phyloP scores from a whole-genome alignment of 1,140 invertebrate genomes.

The Asbolus verrucosus region DNA sequence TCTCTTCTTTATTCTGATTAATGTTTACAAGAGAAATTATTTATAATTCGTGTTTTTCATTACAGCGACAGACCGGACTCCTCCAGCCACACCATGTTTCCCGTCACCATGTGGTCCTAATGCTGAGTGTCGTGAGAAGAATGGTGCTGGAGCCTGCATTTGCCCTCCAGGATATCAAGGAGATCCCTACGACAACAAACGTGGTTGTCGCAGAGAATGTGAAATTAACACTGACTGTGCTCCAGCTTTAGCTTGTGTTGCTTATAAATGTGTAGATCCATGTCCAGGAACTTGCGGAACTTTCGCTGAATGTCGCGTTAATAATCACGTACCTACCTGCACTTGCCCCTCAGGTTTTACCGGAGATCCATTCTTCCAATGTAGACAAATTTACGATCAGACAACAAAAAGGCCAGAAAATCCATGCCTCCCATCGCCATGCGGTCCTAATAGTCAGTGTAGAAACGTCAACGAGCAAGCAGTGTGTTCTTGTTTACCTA shows the following conservation, averaged over 20 bases:
- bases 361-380: constrained; percentile 85
- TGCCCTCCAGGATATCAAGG: constrained; percentile 81
- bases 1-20: constrained; percentile 1
- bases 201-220: constrained; percentile 81
- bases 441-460: constrained; percentile 77
- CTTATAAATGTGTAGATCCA: constrained; percentile 82
- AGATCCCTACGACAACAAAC: constrained; percentile 76
- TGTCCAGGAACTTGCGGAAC: constrained; percentile 80
- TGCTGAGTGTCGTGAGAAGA: constrained; percentile 81
- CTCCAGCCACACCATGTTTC: constrained; percentile 69
- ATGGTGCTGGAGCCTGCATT: constrained; percentile 81
- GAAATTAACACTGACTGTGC: constrained; percentile 81
- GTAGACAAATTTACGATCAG: constrained; percentile 70
- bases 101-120: constrained; percentile 86
- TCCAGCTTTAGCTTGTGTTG: constrained; percentile 75
- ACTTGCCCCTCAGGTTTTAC: constrained; percentile 78
- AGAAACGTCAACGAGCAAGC: constrained; percentile 69
- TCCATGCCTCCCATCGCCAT: constrained; percentile 74
- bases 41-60: constrained; percentile 29
- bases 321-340: constrained; percentile 81
- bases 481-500: constrained; percentile 74
- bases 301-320: constrained; percentile 79
- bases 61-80: constrained; percentile 61
- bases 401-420: constrained; percentile 63
- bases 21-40: too few species aligned